Evolutionary conservation across 2,888 invertebrate genomes (phyloP).

Genomic region (Leuctra nigra): DNA sequence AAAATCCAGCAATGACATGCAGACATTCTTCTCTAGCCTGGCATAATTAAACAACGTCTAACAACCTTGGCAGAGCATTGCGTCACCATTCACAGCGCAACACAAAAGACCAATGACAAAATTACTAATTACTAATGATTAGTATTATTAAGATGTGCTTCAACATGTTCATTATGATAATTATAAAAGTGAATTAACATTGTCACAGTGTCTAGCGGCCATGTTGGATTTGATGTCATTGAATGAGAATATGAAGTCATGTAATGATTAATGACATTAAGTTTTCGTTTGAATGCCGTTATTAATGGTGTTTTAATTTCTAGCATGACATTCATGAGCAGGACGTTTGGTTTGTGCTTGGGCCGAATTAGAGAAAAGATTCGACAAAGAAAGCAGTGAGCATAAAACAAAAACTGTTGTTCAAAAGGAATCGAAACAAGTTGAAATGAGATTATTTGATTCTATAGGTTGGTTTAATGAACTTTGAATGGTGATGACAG

Average conservation of each 20-base stretch:
- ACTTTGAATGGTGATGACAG: no score
- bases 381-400: no score
- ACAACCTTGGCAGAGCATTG: not conserved
- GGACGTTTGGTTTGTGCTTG: no score
- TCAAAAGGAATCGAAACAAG: no score
- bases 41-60: not conserved
- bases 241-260: not conserved
- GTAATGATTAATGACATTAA: constrained; percentile 5
- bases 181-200: constrained; percentile 9
- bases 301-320: constrained; percentile 6
- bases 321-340: no score
- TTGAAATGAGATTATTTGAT: no score
- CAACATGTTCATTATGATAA: constrained; percentile 15
- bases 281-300: constrained; percentile 1
- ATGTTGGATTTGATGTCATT: constrained; percentile 5
- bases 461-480: no score
- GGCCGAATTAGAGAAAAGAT: not conserved
- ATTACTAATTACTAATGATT: constrained; percentile 15
- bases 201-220: constrained; percentile 1
- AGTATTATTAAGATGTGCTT: constrained; percentile 12
- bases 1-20: no score
- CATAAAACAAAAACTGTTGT: no score
- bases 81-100: not conserved
- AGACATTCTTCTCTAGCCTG: not conserved
- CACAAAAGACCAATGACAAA: constrained; percentile 1